A percentile compares a stretch with the other conserved stretches of the same genome.
Conservation (phyloP, 2,797 vertebrate genomes). For the Serranus cabrilla region DNA sequence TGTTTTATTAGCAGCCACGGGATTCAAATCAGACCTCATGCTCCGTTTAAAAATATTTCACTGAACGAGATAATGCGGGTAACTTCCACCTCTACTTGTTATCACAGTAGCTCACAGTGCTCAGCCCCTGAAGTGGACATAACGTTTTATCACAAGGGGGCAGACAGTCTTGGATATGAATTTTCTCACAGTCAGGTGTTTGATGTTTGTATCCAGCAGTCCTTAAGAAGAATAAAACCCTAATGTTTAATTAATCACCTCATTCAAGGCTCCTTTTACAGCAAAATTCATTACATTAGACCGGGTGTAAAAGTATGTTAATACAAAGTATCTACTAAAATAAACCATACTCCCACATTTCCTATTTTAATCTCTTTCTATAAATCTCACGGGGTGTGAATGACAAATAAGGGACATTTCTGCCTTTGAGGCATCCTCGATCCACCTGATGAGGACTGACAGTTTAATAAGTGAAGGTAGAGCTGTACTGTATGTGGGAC, state of each 20-base stretch:
- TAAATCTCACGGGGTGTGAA: slow-evolving; percentile 23
- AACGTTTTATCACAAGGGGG: not conserved
- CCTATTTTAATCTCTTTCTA: slow-evolving; percentile 42
- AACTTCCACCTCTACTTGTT: slow-evolving; percentile 22
- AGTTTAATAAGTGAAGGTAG: slow-evolving; percentile 27
- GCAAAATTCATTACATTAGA: slow-evolving; percentile 7
- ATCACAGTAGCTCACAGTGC: slow-evolving; percentile 1
- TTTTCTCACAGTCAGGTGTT: slow-evolving; percentile 11
- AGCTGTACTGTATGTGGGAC: slow-evolving; percentile 27
- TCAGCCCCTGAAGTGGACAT: slow-evolving; percentile 9
- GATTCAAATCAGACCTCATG: slow-evolving; percentile 61
- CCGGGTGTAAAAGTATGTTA: slow-evolving; percentile 42
- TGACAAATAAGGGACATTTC: slow-evolving; percentile 48
- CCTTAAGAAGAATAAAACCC: not conserved
- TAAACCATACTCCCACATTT: slow-evolving; percentile 35
- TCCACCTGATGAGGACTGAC: slow-evolving; percentile 47
- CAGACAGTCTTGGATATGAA: not conserved
- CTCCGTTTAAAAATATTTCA: slow-evolving; percentile 51
- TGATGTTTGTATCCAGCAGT: not conserved
- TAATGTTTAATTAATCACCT: not conserved
- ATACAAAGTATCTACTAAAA: slow-evolving; percentile 32
- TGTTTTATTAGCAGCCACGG: slow-evolving; percentile 57
- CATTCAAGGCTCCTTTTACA: slow-evolving; percentile 9
- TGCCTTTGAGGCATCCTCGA: slow-evolving; percentile 58
- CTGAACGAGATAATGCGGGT: slow-evolving; percentile 27